Percentiles rank a stretch among this genome's conserved stretches.
These are phyloP conservation scores for Sabatieria punctata DNA, from an alignment of 2,888 invertebrate genomes.

Conservation along the genomic window DNA sequence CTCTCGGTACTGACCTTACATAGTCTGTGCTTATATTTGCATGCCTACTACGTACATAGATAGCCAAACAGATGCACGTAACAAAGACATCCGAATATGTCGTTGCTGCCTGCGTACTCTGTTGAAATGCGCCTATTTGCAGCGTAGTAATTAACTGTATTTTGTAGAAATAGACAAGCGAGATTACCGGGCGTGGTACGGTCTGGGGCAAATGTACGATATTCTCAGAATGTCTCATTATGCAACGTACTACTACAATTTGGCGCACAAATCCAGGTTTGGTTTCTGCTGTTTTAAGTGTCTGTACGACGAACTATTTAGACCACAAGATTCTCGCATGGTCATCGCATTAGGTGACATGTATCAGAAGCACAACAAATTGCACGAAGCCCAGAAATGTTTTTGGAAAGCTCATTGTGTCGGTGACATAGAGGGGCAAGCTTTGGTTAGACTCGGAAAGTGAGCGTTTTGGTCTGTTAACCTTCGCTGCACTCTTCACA, in stretches of 20 bases:
- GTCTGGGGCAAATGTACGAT: slow-evolving; percentile 93
- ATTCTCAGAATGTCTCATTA: slow-evolving; percentile 88
- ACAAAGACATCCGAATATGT: too few relatives aligned
- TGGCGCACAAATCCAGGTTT: slow-evolving; percentile 38
- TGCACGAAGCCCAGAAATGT: slow-evolving; percentile 85
- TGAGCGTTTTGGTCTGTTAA: slow-evolving; percentile 29
- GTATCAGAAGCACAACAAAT: slow-evolving; percentile 77
- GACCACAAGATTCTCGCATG: slow-evolving; percentile 93
- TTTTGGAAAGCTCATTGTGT: slow-evolving; percentile 88
- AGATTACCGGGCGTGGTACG: slow-evolving; percentile 96
- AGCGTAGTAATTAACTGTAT: too few relatives aligned
- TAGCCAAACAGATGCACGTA: too few relatives aligned
- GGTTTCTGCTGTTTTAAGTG: not conserved
- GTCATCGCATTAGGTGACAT: slow-evolving; percentile 87
- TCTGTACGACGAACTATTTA: slow-evolving; percentile 40
- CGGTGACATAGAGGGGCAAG: slow-evolving; percentile 89
- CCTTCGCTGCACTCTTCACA: not conserved
- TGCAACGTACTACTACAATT: slow-evolving; percentile 86
- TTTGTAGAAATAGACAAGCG: slow-evolving; percentile 67
- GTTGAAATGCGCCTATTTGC: too few relatives aligned
- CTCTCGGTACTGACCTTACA: slow-evolving; percentile 51
- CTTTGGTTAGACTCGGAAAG: slow-evolving; percentile 80
- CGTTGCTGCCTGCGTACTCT: too few relatives aligned
- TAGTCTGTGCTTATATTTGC: not conserved
- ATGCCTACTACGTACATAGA: too few relatives aligned